phyloP scores from a whole-genome alignment of 2,113 vertebrate species.

The Engraulis encrasicolus region DNA sequence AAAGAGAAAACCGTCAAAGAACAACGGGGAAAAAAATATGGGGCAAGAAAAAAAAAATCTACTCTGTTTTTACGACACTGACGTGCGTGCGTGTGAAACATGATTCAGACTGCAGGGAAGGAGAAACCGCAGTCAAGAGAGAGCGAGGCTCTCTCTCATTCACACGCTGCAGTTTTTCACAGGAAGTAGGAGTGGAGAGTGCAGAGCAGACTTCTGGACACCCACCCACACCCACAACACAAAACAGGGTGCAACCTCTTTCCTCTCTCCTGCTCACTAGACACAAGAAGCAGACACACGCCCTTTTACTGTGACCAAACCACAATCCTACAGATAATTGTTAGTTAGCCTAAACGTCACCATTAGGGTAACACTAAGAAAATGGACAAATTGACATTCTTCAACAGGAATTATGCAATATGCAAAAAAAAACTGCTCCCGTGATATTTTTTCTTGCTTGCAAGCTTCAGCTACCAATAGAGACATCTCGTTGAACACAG shows the following conservation, averaged over 20 bases:
- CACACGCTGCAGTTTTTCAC: constrained; percentile 4
- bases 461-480: too few species aligned
- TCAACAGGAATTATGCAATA: too few species aligned
- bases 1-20: not conserved
- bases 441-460: too few species aligned
- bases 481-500: too few species aligned
- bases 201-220: constrained; percentile 16
- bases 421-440: too few species aligned
- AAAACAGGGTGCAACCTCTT: constrained; percentile 15
- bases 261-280: constrained; percentile 22
- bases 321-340: too few species aligned
- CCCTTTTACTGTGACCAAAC: not conserved
- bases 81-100: not conserved
- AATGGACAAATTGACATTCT: too few species aligned
- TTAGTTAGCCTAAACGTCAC: too few species aligned
- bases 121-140: not conserved
- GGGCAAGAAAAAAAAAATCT: not conserved
- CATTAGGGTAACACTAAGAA: too few species aligned
- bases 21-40: not conserved
- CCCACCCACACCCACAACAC: constrained; percentile 1
- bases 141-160: not conserved
- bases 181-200: constrained; percentile 17
- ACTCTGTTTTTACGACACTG: not conserved
- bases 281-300: not conserved
- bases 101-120: not conserved